A percentile compares a stretch with the other conserved stretches of the same genome.
phyloP scores from a whole-genome alignment of 2,113 vertebrate species.

The Apteryx mantelli region DNA sequence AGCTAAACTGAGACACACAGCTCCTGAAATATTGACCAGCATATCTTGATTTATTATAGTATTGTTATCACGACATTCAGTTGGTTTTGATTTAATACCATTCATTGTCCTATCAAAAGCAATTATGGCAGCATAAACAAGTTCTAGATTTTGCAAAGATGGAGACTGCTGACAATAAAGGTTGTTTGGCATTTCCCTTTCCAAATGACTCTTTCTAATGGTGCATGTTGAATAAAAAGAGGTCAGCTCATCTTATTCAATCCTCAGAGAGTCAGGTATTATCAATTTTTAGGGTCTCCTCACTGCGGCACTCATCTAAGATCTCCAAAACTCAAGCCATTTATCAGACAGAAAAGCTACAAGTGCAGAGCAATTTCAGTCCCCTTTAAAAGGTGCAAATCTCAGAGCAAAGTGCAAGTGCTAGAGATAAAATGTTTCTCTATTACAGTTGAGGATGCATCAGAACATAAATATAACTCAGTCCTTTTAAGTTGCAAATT shows the following conservation, averaged over 20 bases:
- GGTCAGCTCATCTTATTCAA: neutral
- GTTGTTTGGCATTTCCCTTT: neutral
- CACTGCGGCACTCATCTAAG: neutral
- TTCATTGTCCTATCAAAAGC: neutral
- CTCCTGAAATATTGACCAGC: constrained; percentile 10
- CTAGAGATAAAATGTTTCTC: constrained; percentile 32
- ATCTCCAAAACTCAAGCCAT: neutral
- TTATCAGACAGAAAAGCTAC: constrained; percentile 17
- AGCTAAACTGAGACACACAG: neutral
- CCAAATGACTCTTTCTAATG: neutral
- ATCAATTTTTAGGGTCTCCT: constrained; percentile 11
- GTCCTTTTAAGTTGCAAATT: neutral
- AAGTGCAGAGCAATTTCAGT: neutral
- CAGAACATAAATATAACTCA: constrained; percentile 28
- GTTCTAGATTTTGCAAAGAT: neutral
- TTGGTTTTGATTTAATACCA: neutral
- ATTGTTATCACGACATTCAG: neutral
- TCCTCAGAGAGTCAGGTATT: neutral
- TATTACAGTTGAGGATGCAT: constrained; percentile 49
- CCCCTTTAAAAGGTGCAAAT: neutral
- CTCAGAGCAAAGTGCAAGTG: constrained; percentile 12
- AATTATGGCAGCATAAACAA: neutral
- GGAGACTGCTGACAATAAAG: neutral
- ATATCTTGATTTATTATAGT: constrained; percentile 9
- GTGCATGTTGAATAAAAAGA: neutral